Percentiles rank a stretch among this genome's conserved stretches.
phyloP scores from a whole-genome alignment of 2,113 vertebrate genomes.

The Crotalus viridis region DNA sequence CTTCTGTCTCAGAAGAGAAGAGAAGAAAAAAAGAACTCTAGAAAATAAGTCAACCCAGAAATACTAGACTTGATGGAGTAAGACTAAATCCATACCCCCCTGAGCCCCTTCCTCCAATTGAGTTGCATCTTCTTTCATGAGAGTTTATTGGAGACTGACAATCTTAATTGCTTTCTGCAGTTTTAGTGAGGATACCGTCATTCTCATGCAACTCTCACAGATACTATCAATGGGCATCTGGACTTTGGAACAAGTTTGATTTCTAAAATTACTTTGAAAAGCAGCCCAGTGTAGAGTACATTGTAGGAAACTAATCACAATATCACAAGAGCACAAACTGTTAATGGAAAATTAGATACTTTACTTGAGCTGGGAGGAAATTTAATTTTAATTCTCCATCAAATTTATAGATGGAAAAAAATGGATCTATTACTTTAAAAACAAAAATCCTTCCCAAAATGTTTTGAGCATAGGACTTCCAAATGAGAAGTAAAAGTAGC shows the following conservation, averaged over 20 bases:
- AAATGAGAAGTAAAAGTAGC: background rate
- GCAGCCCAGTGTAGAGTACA: background rate
- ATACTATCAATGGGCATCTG: background rate
- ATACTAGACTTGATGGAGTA: background rate
- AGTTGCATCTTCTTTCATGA: background rate
- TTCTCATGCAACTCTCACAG: background rate
- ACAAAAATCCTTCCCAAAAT: background rate
- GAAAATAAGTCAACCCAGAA: background rate
- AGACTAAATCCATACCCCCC: background rate
- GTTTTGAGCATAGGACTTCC: background rate
- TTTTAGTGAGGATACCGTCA: background rate
- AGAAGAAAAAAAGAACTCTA: background rate
- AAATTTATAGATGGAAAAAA: background rate
- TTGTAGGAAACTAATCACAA: background rate
- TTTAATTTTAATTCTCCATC: background rate
- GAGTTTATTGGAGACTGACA: background rate
- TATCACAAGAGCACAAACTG: background rate
- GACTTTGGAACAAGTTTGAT: background rate
- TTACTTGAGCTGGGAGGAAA: background rate
- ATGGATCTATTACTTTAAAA: background rate
- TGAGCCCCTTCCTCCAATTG: background rate
- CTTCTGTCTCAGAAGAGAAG: background rate
- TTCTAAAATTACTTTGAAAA: background rate
- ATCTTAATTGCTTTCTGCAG: background rate
- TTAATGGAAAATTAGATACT: background rate